Evolutionary conservation across 2,113 vertebrate species (phyloP).

Genomic region (Bos indicus): DNA sequence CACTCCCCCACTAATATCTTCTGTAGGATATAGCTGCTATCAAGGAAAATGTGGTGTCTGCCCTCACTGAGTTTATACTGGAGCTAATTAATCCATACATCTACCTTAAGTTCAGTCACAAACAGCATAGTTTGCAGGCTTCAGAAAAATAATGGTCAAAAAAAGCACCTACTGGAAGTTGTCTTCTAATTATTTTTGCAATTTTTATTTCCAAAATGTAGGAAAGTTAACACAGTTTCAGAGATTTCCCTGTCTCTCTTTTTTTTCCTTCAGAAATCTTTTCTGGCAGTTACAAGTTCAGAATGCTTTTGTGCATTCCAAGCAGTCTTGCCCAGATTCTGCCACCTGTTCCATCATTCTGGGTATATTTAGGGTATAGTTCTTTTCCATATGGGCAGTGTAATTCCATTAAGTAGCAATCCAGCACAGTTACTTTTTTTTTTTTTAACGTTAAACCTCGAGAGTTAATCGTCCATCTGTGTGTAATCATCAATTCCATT

Average conservation of each 20-base stretch:
- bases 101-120: neutral
- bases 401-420: constrained; percentile 88
- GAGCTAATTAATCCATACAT: neutral
- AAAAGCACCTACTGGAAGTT: neutral
- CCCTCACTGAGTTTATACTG: neutral
- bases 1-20: neutral
- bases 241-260: constrained; percentile 51
- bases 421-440: constrained; percentile 81
- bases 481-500: constrained; percentile 89
- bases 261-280: constrained; percentile 71
- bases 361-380: constrained; percentile 85
- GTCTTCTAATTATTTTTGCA: constrained; percentile 65
- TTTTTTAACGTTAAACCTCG: constrained; percentile 82
- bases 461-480: constrained; percentile 90
- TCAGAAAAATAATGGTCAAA: neutral
- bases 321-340: constrained; percentile 84
- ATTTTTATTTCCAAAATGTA: constrained; percentile 72
- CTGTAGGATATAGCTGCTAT: neutral
- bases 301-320: constrained; percentile 84
- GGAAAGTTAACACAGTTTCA: constrained; percentile 80
- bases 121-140: neutral
- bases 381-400: constrained; percentile 88
- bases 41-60: neutral
- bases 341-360: constrained; percentile 87
- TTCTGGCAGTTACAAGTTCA: constrained; percentile 82